Conservation (phyloP, 1,140 invertebrate genomes). For the Trichomalopsis sarcophagae region DNA sequence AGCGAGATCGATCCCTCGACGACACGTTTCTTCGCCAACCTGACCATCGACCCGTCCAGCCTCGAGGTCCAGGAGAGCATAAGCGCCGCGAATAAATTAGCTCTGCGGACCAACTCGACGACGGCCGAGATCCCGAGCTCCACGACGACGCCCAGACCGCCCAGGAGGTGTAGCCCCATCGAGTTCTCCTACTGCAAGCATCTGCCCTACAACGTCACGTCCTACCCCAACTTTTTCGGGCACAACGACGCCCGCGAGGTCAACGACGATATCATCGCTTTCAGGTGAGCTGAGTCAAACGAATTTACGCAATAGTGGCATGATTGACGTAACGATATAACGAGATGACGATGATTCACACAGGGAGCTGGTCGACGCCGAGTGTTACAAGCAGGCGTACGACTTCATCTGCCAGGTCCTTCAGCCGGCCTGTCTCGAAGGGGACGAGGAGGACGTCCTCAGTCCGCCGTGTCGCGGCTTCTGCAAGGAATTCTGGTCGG, state of each 20-base stretch:
- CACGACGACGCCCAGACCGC: slow-evolving; percentile 74
- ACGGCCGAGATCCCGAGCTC: slow-evolving; percentile 64
- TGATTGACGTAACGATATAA: too few relatives aligned
- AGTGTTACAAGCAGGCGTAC: slow-evolving; percentile 89
- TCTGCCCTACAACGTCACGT: slow-evolving; percentile 86
- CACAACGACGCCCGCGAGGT: slow-evolving; percentile 81
- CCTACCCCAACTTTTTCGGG: slow-evolving; percentile 88
- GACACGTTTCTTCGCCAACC: slow-evolving; percentile 77
- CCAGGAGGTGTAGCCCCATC: slow-evolving; percentile 81
- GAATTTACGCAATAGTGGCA: too few relatives aligned
- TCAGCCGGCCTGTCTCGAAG: slow-evolving; percentile 83
- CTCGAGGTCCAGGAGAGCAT: slow-evolving; percentile 80
- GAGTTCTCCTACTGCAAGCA: slow-evolving; percentile 83
- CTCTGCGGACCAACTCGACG: slow-evolving; percentile 75
- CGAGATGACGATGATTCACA: slow-evolving; percentile 1
- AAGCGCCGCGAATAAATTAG: slow-evolving; percentile 74
- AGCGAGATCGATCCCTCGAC: slow-evolving; percentile 75
- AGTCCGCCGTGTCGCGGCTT: slow-evolving; percentile 87
- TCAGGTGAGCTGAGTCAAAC: slow-evolving; percentile 73
- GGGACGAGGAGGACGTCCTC: slow-evolving; percentile 74
- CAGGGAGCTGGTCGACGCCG: slow-evolving; percentile 89
- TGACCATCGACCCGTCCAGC: slow-evolving; percentile 81
- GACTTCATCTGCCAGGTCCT: slow-evolving; percentile 90
- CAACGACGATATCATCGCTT: slow-evolving; percentile 85
- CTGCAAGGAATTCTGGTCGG: slow-evolving; percentile 88